These are phyloP conservation scores for Nyctibius bracteatus DNA, from an alignment of 2,113 vertebrate genomes.

Conservation along the genomic window DNA sequence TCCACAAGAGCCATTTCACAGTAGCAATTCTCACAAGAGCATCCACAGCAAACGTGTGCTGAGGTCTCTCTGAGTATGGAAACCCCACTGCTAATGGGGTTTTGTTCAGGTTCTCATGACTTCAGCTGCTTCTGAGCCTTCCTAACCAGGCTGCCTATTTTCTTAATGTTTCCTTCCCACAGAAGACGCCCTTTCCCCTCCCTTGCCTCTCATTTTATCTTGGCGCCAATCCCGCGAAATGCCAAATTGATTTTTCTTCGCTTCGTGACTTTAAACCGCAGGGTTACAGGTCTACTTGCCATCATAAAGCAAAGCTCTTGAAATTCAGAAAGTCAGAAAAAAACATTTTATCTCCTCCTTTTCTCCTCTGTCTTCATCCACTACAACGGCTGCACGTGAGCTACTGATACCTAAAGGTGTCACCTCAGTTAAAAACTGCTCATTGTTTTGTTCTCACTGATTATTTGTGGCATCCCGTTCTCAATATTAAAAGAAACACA, in stretches of 20 bases:
- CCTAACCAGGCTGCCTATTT: not conserved
- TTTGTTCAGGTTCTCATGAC: not conserved
- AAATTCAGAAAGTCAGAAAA: not conserved
- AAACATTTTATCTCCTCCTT: not conserved
- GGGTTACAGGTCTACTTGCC: not conserved
- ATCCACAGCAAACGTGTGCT: not conserved
- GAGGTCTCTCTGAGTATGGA: not conserved
- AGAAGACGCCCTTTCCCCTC: not conserved
- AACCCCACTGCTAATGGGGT: not conserved
- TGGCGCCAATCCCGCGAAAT: not conserved
- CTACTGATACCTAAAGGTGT: not conserved
- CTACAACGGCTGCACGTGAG: fast-evolving
- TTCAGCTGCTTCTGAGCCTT: not conserved
- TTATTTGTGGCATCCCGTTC: not conserved
- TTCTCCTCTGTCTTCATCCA: not conserved
- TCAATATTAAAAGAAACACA: not conserved
- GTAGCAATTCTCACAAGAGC: not conserved
- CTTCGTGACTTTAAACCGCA: not conserved
- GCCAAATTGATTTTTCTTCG: not conserved
- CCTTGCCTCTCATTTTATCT: not conserved
- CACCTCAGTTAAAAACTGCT: not conserved
- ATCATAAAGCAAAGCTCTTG: not conserved
- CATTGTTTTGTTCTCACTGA: not conserved
- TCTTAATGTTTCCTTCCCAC: not conserved
- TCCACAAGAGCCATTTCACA: not conserved